A percentile compares a stretch with the other conserved stretches of the same genome.
Evolutionary conservation across 2,797 vertebrate genomes (phyloP).

Genomic region (Leptoclinus maculatus): DNA sequence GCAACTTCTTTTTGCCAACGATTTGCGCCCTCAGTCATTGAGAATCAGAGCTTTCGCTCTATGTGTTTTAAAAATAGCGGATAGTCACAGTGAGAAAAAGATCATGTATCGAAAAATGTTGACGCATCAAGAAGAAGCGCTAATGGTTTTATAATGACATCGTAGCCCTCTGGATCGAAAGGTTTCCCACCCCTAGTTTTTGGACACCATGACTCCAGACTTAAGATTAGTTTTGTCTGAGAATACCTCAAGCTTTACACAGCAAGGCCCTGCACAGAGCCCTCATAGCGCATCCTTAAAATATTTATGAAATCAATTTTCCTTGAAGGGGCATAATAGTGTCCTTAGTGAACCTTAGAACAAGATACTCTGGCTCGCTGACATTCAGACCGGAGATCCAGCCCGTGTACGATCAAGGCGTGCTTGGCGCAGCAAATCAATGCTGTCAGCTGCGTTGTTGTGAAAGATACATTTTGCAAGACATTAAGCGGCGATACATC

Average conservation of each 20-base stretch:
- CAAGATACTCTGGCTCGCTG: slow-evolving; percentile 28
- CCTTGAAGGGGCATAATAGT: slow-evolving; percentile 52
- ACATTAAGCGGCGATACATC: slow-evolving; percentile 58
- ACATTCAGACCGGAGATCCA: slow-evolving; percentile 48
- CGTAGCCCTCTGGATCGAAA: too few relatives aligned
- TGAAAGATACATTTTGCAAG: slow-evolving; percentile 60
- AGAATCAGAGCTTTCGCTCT: too few relatives aligned
- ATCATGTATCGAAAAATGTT: too few relatives aligned
- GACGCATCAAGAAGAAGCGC: too few relatives aligned
- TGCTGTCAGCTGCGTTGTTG: slow-evolving; percentile 50
- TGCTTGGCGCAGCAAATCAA: slow-evolving; percentile 63
- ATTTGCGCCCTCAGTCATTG: too few relatives aligned
- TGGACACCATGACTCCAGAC: slow-evolving; percentile 3
- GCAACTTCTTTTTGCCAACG: too few relatives aligned
- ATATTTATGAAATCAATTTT: slow-evolving; percentile 66
- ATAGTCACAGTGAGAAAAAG: too few relatives aligned
- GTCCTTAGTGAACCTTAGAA: slow-evolving; percentile 26
- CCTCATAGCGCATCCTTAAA: slow-evolving; percentile 31
- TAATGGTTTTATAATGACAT: too few relatives aligned
- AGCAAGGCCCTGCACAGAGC: slow-evolving; percentile 1
- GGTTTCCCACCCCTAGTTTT: neutral
- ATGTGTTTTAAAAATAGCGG: too few relatives aligned
- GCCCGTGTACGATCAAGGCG: slow-evolving; percentile 37
- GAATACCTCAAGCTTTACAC: slow-evolving; percentile 19
- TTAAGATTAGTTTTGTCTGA: slow-evolving; percentile 7